phyloP scores from a whole-genome alignment of 2,113 vertebrate genomes.

The Mirounga angustirostris region DNA sequence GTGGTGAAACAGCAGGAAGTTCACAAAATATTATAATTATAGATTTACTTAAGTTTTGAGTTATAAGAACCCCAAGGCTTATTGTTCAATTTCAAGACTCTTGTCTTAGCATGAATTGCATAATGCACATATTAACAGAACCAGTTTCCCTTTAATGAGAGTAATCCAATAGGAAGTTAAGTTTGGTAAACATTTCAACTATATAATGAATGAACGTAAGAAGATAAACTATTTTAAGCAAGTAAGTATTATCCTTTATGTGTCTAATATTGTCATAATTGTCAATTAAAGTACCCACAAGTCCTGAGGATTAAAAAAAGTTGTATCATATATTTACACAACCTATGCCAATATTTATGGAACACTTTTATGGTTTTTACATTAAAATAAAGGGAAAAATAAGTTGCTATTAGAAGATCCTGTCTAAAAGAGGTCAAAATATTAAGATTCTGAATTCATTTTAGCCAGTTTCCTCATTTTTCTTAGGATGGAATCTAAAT shows the following conservation, averaged over 20 bases:
- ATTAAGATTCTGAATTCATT: slow-evolving; percentile 21
- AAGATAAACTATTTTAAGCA: background rate
- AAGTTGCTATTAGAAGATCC: background rate
- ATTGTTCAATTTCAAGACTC: slow-evolving; percentile 49
- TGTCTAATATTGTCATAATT: background rate
- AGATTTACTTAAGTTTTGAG: slow-evolving; percentile 77
- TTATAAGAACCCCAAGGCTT: slow-evolving; percentile 66
- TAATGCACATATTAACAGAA: background rate
- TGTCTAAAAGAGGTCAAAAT: background rate
- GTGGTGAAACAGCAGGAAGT: slow-evolving; percentile 67
- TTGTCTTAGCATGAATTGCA: background rate
- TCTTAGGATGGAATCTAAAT: background rate
- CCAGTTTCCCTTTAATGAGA: background rate
- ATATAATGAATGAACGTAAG: background rate
- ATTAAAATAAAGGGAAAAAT: background rate
- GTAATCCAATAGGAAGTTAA: background rate
- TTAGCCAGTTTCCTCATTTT: background rate
- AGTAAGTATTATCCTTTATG: background rate
- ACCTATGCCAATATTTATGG: background rate
- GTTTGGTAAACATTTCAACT: background rate
- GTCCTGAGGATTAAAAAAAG: background rate
- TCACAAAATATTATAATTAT: slow-evolving; percentile 80
- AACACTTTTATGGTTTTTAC: background rate
- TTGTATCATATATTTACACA: background rate
- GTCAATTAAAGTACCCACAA: background rate